Conservation (phyloP, 2,113 vertebrate genomes). For the Odocoileus virginianus region DNA sequence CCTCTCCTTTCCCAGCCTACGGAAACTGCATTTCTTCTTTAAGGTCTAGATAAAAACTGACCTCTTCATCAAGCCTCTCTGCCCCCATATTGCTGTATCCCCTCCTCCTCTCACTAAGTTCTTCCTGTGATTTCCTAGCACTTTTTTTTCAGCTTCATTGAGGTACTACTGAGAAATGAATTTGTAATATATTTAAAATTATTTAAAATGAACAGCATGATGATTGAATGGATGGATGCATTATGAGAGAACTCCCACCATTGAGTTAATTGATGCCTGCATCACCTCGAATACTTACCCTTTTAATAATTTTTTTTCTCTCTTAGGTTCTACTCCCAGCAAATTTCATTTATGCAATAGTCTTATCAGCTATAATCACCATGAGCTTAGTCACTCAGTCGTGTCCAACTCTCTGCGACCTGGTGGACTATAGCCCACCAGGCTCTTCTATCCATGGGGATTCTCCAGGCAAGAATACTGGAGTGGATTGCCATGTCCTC, state of each 20-base stretch:
- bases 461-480: not conserved
- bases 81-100: accelerated
- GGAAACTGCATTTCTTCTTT: not conserved
- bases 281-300: not conserved
- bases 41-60: not conserved
- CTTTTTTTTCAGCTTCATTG: not conserved
- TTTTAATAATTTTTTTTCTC: not conserved
- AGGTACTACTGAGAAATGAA: not conserved
- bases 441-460: not conserved
- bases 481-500: not conserved
- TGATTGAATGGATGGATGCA: not conserved
- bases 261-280: not conserved
- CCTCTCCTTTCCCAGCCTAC: not conserved
- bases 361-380: not conserved
- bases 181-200: not conserved
- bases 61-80: not conserved
- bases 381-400: not conserved
- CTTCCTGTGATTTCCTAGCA: not conserved
- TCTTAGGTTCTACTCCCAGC: not conserved
- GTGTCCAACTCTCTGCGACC: accelerated
- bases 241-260: not conserved
- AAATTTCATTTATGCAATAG: not conserved
- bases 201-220: not conserved
- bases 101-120: not conserved
- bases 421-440: not conserved